These are phyloP conservation scores for Chaetophractus vellerosus DNA, from an alignment of 2,797 vertebrate species.

Conservation along the genomic window DNA sequence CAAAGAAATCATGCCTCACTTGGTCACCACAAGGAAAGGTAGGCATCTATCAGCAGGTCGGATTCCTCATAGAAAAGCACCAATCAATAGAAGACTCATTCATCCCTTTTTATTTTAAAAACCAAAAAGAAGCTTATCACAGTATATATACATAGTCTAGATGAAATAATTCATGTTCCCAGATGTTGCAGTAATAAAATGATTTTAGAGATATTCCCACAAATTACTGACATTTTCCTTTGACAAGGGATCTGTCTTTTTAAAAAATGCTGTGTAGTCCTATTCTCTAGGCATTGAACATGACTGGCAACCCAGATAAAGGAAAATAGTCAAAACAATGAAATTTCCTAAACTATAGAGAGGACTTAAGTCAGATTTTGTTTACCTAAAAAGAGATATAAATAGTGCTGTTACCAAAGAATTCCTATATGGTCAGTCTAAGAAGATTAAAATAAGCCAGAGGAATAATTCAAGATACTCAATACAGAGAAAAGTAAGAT, in stretches of 20 bases:
- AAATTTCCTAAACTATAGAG: neutral
- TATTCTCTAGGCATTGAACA: constrained; percentile 26
- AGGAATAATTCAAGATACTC: constrained; percentile 18
- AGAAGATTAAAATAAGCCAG: constrained; percentile 5
- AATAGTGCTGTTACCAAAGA: neutral
- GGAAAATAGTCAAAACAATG: constrained; percentile 39
- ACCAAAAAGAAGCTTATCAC: neutral
- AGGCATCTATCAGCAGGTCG: neutral
- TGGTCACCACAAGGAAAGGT: neutral
- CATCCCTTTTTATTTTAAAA: constrained; percentile 4
- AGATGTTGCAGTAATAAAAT: neutral
- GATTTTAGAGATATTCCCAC: neutral
- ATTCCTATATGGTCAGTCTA: neutral
- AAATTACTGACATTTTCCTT: constrained; percentile 23
- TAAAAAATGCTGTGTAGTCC: neutral
- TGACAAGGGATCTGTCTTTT: neutral
- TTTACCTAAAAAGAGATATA: neutral
- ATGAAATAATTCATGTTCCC: neutral
- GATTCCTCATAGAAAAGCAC: neutral
- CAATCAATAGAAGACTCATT: neutral
- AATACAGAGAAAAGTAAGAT: neutral
- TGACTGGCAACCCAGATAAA: neutral
- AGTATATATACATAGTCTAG: neutral
- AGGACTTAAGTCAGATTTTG: neutral
- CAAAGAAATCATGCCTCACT: neutral